Evolutionary conservation across 2,888 invertebrate genomes (phyloP), one percentile per base, ranked within the genome.

Genomic region (Ornithoptera priamus): DNA sequence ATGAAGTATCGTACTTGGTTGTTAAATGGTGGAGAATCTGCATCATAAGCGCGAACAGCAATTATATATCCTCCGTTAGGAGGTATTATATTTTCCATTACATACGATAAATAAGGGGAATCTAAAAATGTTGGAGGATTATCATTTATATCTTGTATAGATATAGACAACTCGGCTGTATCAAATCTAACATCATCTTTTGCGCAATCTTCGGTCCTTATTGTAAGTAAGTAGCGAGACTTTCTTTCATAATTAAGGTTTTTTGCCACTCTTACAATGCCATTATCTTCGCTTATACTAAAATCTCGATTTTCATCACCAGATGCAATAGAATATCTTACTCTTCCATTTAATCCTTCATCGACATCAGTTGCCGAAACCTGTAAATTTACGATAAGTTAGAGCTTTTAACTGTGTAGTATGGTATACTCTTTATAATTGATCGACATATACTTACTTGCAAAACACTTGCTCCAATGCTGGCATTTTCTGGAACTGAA

Each of bases 281-380:
- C 99, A 10, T 97, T 96, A 83, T 98, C 97, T 89, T 98, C 98
- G 74, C 97, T 96, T 73, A 98, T 97, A 82, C 96, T 96, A 82
- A 98, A 97, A 87, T 98, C 98, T 73, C 97, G 94, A 86, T 97
- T 98, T 71, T 96, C 95, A 88, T 99, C 98, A 7, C 98, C 99
- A 39, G 95, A 94, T 46, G 96, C 95, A 76, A 99, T 98, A 57
- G 97, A 96, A 90, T 97, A 99, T 65, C 98, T 95, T 7, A 99
- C 96, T 75, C 97, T 95, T n/a, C 97, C 98, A 88, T 98, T 98
- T 53, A 95, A 93, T 62, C 97, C 97, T 82, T 97, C 97, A 86
- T 98, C 97, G 75, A 97, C 94, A 85, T 98, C 98, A 12, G 96
- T 97, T 18, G 97, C 97, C 1, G 97, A 97, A 24, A 97, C 97